Base-by-base conservation (phyloP, 2,113 vertebrate species). In the Platysteira castanea region DNA sequence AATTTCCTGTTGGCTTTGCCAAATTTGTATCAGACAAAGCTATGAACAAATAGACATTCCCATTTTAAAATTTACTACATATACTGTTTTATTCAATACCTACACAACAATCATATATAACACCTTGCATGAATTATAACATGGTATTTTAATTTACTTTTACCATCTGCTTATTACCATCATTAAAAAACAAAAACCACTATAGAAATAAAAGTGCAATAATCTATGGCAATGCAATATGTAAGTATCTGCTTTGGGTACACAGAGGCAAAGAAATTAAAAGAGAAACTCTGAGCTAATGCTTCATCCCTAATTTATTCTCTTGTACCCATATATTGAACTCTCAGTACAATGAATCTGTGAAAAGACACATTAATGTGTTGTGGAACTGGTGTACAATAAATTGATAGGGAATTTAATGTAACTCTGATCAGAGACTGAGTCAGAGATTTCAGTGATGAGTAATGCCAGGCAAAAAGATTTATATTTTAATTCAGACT, bases 221-320 rank as follows among this genome's bases (percentile, higher is more conserved):
- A 64, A 89, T 82, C 56, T 71, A 64, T 30, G 44, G 76, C 52
- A 90, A 76, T 50, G 57, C 14, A 89, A 87, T 89, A 79, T 70
- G 18, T 46, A 87, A 94, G 49, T 78, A 81, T 89, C 46, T 50
- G 33, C 31, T 85, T 87, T 63, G 90, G 68, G 71, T 37, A 71
- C 68, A 92, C 44, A 84, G 64, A 86, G 49, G 41, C 56, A 84
- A 92, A 91, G 68, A 95, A 93, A 96, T 86, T 86, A 95, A 90
- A 80, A 90, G 79, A 95, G 52, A 81, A 93, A 90, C 56, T 95
- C 82, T 84, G 76, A 90, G 86, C 60, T 90, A 94, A 92, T 84
- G 71, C 39, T 88, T 93, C 37, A 85, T 46, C 47, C 26, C 24
- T 49, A 64, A 91, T 70, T 89, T 54, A 63, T 84, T 63, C 61